phyloP scores from a whole-genome alignment of 2,797 vertebrate genomes.

The Nannoperca australis region DNA sequence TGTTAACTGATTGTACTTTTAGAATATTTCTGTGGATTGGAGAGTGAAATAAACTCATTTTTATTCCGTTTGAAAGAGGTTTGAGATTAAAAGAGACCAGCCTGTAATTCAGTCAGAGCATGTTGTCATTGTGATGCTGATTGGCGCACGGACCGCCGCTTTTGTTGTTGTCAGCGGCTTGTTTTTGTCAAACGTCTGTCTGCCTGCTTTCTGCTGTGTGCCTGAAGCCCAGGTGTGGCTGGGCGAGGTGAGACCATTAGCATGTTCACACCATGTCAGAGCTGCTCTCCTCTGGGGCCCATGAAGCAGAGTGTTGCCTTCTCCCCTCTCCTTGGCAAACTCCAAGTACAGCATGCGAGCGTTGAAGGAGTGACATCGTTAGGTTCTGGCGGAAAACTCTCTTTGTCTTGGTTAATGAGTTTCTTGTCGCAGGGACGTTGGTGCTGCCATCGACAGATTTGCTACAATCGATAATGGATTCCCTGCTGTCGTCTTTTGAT shows the following conservation, averaged over 20 bases:
- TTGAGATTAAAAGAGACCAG: background rate
- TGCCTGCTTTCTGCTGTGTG: conserved; percentile 15
- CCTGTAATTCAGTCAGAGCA: background rate
- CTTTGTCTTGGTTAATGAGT: background rate
- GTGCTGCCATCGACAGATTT: conserved; percentile 8
- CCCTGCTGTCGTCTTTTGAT: background rate
- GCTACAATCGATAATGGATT: conserved; percentile 13
- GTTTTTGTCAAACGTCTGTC: conserved; percentile 32
- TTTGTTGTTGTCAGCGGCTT: conserved; percentile 23
- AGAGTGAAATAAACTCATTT: background rate
- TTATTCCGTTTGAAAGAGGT: conserved; percentile 1
- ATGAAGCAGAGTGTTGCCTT: conserved; percentile 13
- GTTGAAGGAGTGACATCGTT: conserved; percentile 12
- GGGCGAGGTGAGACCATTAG: conserved; percentile 74
- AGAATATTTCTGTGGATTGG: background rate
- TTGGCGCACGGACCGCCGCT: background rate
- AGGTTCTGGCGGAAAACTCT: conserved; percentile 2
- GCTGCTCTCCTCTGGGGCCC: conserved; percentile 37
- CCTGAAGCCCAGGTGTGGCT: conserved; percentile 71
- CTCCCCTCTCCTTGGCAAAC: background rate
- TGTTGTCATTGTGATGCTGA: conserved; percentile 21
- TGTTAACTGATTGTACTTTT: background rate
- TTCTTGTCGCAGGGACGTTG: conserved; percentile 12
- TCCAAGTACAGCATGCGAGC: background rate
- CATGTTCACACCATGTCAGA: conserved; percentile 67